Evolutionary conservation across 2,113 vertebrate genomes (phyloP), one percentile per base, ranked within the genome.

Genomic region (Sardina pilchardus): DNA sequence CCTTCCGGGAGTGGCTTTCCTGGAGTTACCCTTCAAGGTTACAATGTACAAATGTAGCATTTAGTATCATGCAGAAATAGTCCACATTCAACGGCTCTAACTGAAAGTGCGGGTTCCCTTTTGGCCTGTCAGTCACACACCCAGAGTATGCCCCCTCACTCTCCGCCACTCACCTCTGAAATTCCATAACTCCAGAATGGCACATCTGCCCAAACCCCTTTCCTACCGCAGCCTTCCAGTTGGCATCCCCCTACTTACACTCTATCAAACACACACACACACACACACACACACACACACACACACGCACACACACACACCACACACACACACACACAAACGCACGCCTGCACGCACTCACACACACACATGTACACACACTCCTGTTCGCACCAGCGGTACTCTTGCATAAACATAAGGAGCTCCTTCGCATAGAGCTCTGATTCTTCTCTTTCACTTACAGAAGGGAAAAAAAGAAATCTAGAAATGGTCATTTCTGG

Each of bases 401-500:
- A 53, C 82, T 75, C 81, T 87, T 89, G 82, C 87, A 86, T 87
- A 90, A 91, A 91, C 90, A 88, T 16, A 14, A 39, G 85, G 42
- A 17, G 71, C 71, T 78, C 71, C 30, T 78, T 78, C 30, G 30
- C 63, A 67, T 67, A 67, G 63, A 30, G 63, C 63, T 9, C 50
- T 86, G 36, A 80, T 78, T 6, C 84, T 85, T 59, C 78, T 89
- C 87, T 50, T 85, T 43, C 42, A 14, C 34, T 39, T 84, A 81
- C 67, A 86, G 71, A 53, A 30, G 1, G 53, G 71, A 75, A 50
- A 90, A 80, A 86, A 53, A 87, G 83, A 87, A 90, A 87, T 89
- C 87, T 84, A 89, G 82, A 85, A 86, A 88, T 85, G 84, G 87
- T 86, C 17, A 83, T 85, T 86, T 91, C 78, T 92, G 87, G 82